These are phyloP conservation scores for Heliocidaris tuberculata DNA, from an alignment of 35 echinoderm and acorn worm species.

Conservation along the genomic window DNA sequence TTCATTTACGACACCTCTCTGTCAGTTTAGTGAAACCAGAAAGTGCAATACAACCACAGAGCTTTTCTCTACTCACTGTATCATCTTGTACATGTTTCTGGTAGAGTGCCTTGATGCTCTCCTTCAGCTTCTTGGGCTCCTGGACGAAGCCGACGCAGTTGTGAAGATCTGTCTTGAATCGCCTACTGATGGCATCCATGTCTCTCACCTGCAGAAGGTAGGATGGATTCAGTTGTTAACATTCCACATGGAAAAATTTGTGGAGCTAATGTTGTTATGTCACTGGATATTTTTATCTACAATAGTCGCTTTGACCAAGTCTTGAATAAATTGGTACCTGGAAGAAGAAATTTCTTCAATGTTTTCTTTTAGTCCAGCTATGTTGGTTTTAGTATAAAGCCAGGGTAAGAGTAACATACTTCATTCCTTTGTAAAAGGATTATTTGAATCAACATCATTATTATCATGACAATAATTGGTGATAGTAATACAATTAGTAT, in stretches of 20 bases:
- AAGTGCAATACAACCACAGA: too few relatives aligned
- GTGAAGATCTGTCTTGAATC: constrained; percentile 98
- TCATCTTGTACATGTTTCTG: constrained; percentile 98
- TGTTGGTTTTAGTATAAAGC: too few relatives aligned
- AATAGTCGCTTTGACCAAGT: background rate
- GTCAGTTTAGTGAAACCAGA: too few relatives aligned
- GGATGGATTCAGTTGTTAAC: background rate
- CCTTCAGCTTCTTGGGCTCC: constrained; percentile 98
- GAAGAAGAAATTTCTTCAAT: too few relatives aligned
- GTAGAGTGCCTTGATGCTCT: constrained; percentile 98
- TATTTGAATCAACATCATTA: too few relatives aligned
- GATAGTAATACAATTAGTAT: too few relatives aligned
- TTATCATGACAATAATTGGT: background rate
- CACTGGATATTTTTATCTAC: background rate
- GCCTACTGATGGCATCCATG: constrained; percentile 79
- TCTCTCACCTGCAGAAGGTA: constrained; percentile 72
- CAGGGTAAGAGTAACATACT: too few relatives aligned
- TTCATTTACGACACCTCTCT: too few relatives aligned
- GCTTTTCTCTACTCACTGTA: constrained; percentile 66
- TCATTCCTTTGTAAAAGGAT: too few relatives aligned
- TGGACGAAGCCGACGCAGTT: constrained; percentile 94
- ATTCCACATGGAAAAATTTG: background rate
- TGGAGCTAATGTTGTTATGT: background rate
- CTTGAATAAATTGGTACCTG: background rate
- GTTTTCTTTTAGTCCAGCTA: too few relatives aligned